Conservation (phyloP, 2,797 vertebrate genomes). For the Sebastes baramenuke region DNA sequence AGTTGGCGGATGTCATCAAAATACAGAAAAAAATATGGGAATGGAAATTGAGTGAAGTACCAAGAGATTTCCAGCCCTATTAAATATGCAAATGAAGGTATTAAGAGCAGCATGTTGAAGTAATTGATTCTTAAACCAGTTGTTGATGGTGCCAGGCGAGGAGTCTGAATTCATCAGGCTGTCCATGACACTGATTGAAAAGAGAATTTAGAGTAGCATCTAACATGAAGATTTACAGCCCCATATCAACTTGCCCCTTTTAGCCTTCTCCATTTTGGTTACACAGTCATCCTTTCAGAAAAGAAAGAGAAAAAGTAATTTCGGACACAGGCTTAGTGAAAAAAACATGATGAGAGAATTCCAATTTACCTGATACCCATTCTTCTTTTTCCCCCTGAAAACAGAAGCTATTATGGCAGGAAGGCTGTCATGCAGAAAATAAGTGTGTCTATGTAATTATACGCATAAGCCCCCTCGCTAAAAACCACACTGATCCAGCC, state of each 20-base stretch:
- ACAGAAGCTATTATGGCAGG: constrained; percentile 78
- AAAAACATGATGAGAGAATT: constrained; percentile 73
- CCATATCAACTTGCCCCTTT: constrained; percentile 37
- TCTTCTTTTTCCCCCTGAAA: constrained; percentile 71
- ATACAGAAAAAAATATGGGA: not conserved
- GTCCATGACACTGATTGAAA: not conserved
- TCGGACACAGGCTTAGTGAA: constrained; percentile 53
- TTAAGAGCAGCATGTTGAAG: constrained; percentile 6
- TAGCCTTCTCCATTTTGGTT: constrained; percentile 31
- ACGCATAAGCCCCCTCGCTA: constrained; percentile 66
- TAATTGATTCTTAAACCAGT: constrained; percentile 19
- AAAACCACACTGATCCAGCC: constrained; percentile 73
- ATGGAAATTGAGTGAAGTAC: not conserved
- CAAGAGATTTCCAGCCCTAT: constrained; percentile 19
- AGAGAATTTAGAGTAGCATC: constrained; percentile 3
- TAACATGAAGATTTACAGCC: not conserved
- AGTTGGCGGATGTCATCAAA: not conserved
- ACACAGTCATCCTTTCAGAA: constrained; percentile 34
- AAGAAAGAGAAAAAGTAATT: constrained; percentile 49
- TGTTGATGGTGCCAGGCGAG: constrained; percentile 7
- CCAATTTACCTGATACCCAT: constrained; percentile 77
- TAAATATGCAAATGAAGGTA: constrained; percentile 41
- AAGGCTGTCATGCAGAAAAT: constrained; percentile 82
- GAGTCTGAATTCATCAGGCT: not conserved
- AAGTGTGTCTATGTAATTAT: constrained; percentile 83